Conservation (phyloP, 2,888 invertebrate genomes). For the Chrysolina haemoptera region DNA sequence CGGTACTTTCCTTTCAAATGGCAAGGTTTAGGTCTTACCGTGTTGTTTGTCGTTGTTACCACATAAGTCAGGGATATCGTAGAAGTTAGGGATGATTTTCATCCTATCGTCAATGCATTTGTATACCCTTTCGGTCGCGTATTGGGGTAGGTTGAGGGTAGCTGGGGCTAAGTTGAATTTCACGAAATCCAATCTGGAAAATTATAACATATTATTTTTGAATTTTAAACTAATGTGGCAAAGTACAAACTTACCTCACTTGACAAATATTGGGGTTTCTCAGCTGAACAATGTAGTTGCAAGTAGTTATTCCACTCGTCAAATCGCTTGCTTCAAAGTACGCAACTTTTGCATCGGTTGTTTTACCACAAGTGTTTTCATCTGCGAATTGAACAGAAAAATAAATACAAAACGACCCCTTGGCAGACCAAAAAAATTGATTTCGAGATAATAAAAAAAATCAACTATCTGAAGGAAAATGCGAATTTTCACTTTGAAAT, state of each 20-base stretch:
- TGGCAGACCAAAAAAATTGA: too few relatives aligned
- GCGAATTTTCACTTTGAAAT: too few relatives aligned
- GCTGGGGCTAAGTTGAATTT: conserved; percentile 71
- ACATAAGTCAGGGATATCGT: conserved; percentile 73
- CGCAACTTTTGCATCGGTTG: conserved; percentile 60
- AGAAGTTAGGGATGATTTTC: conserved; percentile 72
- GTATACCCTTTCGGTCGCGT: conserved; percentile 57
- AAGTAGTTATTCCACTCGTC: conserved; percentile 70
- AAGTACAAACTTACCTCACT: conserved; percentile 67
- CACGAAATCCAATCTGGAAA: conserved; percentile 72
- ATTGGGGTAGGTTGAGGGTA: conserved; percentile 64
- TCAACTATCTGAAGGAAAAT: too few relatives aligned
- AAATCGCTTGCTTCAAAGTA: conserved; percentile 62
- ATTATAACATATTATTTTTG: neutral
- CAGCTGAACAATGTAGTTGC: conserved; percentile 74
- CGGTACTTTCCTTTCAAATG: neutral
- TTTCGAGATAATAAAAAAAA: too few relatives aligned
- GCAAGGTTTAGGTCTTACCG: conserved; percentile 65
- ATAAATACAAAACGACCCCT: too few relatives aligned
- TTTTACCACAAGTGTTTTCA: conserved; percentile 56
- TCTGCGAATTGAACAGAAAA: conserved; percentile 43
- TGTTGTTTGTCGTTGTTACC: conserved; percentile 78
- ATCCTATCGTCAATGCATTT: conserved; percentile 72
- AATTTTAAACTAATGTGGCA: neutral
- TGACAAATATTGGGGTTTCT: conserved; percentile 76